Evolutionary conservation across 2,888 invertebrate species (phyloP), one percentile per base, ranked within the genome.

Genomic region (Trissolcus brochymenae): DNA sequence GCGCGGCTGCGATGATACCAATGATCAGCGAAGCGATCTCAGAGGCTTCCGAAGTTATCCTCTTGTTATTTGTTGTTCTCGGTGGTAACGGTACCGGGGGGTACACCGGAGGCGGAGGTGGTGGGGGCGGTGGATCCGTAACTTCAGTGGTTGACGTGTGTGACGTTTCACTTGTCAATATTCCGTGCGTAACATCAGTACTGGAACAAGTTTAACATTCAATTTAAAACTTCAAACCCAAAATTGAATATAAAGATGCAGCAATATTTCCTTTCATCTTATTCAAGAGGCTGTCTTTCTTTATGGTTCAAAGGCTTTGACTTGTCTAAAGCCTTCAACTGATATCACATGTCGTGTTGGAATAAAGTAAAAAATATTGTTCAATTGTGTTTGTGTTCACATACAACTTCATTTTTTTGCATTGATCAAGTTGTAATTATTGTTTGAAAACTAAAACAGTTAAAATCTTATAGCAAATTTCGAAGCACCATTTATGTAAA

Each of bases 1-100:
- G 91, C 46, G 96, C 95, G 54, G 96, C 96, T 2, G 97, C 97
- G 74, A 97, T 96, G 81, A 98, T 96, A 80, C 95, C 95, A 70
- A 96, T 95, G 71, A 96, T 94, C 84, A 96, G 91, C 4, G 95
- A 94, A 0, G 93, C 93, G 84, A 93, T 93, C 84, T 94, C 94
- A 41, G 94, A 93, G 62, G 93, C 93, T 83, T 94, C 93, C 11
- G 94, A 93, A 73, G 91, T 93, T 79, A 93, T 92, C 77, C 92
- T 87, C 56, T 85, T 85, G 73, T 86, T 86, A 64, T 85, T 82
- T 91, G 73, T 86, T 70, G 83, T 81, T 76, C 80, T 80, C 62
- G 85, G 88, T 2, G 88, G 85, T 25, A 88, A 86, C n/a, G 87
- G 84, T 13, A 88, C 86, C 59, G 89, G 75, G 3, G 87, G 86